Evolutionary conservation across 2,113 vertebrate genomes (phyloP).

Genomic region (Microtus pennsylvanicus): DNA sequence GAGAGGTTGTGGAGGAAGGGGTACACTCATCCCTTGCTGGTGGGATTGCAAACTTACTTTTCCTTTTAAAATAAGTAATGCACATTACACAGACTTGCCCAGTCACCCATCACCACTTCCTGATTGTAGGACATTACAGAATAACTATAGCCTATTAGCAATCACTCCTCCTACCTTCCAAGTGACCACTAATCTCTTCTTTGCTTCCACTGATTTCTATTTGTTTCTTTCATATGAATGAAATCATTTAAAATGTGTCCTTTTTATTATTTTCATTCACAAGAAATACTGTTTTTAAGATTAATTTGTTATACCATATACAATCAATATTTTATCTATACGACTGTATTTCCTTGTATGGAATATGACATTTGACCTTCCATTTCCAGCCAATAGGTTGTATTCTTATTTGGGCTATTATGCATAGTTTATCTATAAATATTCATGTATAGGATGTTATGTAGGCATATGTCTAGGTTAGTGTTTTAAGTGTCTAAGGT

Average conservation of each 20-base stretch:
- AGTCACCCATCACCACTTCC: neutral
- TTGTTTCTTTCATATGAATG: neutral
- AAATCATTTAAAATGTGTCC: neutral
- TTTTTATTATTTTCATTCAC: neutral
- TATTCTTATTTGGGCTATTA: neutral
- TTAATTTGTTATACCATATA: neutral
- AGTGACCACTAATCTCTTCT: neutral
- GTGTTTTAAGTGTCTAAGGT: neutral
- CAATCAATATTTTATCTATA: neutral
- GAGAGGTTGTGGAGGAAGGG: too few species aligned
- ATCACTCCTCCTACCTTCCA: neutral
- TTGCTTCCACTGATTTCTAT: neutral
- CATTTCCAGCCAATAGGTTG: neutral
- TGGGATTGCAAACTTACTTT: neutral
- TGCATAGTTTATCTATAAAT: neutral
- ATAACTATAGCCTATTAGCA: neutral
- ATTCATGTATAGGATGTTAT: neutral
- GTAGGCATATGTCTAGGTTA: neutral
- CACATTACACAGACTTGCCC: neutral
- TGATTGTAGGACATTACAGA: neutral
- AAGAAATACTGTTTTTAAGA: neutral
- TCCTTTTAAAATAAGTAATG: neutral
- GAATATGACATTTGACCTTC: neutral
- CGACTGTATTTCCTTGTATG: neutral
- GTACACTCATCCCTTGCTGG: too few species aligned